phyloP scores from a whole-genome alignment of 2,797 vertebrate genomes.

The Decapterus maruadsi region DNA sequence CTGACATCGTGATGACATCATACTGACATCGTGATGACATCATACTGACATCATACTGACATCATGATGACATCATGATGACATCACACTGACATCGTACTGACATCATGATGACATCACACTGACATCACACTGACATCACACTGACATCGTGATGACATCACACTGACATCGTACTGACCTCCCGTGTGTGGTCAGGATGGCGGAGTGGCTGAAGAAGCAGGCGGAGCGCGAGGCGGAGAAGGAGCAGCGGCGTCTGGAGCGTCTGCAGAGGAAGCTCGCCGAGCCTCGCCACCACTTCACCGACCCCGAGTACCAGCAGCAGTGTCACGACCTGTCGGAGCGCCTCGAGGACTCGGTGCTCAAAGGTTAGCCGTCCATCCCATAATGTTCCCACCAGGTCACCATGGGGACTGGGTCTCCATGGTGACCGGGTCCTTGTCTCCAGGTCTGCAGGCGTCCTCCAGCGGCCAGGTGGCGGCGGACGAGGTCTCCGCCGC shows the following conservation, averaged over 20 bases:
- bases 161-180: too few relatives aligned
- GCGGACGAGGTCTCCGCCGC: constrained; percentile 43
- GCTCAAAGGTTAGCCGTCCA: constrained; percentile 85
- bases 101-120: too few relatives aligned
- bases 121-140: too few relatives aligned
- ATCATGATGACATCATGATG: too few relatives aligned
- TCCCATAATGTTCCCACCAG: too few relatives aligned
- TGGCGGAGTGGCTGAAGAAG: constrained; percentile 97
- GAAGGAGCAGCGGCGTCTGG: constrained; percentile 91
- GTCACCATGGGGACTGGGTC: too few relatives aligned
- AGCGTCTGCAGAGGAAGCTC: constrained; percentile 92
- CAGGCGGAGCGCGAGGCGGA: constrained; percentile 94
- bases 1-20: too few relatives aligned
- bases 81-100: too few relatives aligned
- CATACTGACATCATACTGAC: too few relatives aligned
- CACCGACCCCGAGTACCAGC: constrained; percentile 88
- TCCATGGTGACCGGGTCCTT: not conserved
- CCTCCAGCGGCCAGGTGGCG: constrained; percentile 86
- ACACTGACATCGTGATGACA: too few relatives aligned
- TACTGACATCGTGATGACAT: too few relatives aligned
- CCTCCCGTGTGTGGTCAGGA: constrained; percentile 86
- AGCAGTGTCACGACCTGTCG: constrained; percentile 92
- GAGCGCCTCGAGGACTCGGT: constrained; percentile 95
- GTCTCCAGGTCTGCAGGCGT: constrained; percentile 81
- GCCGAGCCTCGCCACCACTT: constrained; percentile 90